These are phyloP conservation scores for Parnassius orleans DNA, from an alignment of 2,888 invertebrate genomes.

Conservation along the genomic window DNA sequence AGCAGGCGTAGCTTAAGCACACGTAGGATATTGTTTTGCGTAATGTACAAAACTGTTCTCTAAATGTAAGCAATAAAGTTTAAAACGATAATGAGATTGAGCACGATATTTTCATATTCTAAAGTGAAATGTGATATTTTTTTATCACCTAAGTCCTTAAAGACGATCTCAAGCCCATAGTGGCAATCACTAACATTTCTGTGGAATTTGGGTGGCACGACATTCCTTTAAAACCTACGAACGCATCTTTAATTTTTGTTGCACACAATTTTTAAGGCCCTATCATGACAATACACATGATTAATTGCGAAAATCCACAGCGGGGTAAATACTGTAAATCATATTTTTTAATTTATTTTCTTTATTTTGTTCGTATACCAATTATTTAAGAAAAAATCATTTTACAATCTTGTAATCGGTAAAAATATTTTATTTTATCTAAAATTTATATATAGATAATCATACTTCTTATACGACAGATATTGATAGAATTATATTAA, in stretches of 20 bases:
- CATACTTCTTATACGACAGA: conserved; percentile 12
- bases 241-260: not conserved
- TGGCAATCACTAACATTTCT: conserved; percentile 9
- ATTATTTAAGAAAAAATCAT: conserved; percentile 11
- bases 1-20: conserved; percentile 63
- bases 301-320: not conserved
- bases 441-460: conserved; percentile 6
- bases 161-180: conserved; percentile 26
- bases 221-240: conserved; percentile 18
- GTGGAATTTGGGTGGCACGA: not conserved
- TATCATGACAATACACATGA: conserved; percentile 8
- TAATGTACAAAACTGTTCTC: conserved; percentile 64
- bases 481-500: conserved; percentile 19
- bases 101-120: conserved; percentile 72
- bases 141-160: conserved; percentile 56
- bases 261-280: conserved; percentile 4
- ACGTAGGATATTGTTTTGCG: conserved; percentile 60
- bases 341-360: conserved; percentile 8
- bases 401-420: conserved; percentile 17
- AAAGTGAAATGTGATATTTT: conserved; percentile 72
- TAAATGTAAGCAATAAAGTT: conserved; percentile 59
- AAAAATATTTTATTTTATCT: conserved; percentile 18
- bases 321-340: conserved; percentile 11
- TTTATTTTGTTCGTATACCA: conserved; percentile 15
- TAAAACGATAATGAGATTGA: conserved; percentile 44